These are phyloP conservation scores for Nasonia vitripennis DNA, from an alignment of 1,140 invertebrate genomes.

Conservation along the genomic window DNA sequence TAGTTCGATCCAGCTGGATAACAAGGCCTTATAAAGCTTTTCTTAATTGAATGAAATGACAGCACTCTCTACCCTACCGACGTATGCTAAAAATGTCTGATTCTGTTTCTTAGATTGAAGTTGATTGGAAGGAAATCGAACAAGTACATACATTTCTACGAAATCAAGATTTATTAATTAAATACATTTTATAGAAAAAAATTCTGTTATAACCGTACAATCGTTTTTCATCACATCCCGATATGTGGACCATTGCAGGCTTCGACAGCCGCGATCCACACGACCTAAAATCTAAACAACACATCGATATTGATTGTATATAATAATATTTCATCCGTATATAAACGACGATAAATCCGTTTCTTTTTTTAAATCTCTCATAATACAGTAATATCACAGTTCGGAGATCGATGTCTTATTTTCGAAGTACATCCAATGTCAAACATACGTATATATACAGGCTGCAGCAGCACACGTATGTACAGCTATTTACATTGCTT, in stretches of 20 bases:
- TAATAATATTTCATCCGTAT: slow-evolving; percentile 55
- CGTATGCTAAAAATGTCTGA: no score
- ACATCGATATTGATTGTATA: slow-evolving; percentile 54
- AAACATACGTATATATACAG: slow-evolving; percentile 57
- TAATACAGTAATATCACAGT: slow-evolving; percentile 76
- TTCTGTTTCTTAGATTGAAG: no score
- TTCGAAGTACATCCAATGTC: slow-evolving; percentile 59
- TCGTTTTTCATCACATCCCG: slow-evolving; percentile 51
- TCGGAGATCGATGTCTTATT: slow-evolving; percentile 71
- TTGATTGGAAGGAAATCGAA: background rate
- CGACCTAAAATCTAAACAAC: slow-evolving; percentile 51
- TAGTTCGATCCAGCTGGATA: no score
- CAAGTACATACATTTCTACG: slow-evolving; percentile 15
- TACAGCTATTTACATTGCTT: slow-evolving; percentile 62
- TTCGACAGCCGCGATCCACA: background rate
- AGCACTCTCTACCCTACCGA: no score
- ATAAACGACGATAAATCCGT: slow-evolving; percentile 62
- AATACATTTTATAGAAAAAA: slow-evolving; percentile 45
- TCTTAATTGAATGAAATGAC: no score
- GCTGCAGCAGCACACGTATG: slow-evolving; percentile 60
- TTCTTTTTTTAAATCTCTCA: slow-evolving; percentile 67
- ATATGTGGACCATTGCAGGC: slow-evolving; percentile 38
- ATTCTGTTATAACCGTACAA: slow-evolving; percentile 48
- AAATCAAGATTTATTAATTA: slow-evolving; percentile 51
- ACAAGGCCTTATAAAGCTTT: no score